Evolutionary conservation across 2,888 invertebrate species (phyloP).

Genomic region (Teleiodes luculella): DNA sequence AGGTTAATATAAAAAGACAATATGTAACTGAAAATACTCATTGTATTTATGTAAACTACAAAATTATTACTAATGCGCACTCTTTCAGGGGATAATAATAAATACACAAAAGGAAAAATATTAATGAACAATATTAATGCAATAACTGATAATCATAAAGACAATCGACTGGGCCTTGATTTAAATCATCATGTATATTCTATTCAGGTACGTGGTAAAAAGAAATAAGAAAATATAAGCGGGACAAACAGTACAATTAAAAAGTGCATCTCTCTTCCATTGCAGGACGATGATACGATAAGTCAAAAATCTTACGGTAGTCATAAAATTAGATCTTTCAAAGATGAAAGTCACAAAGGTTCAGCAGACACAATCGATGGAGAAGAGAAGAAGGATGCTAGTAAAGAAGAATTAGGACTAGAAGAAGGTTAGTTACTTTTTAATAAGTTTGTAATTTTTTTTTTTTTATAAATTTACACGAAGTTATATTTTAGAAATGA

Average conservation of each 20-base stretch:
- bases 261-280: neutral
- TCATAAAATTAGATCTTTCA: conserved; percentile 92
- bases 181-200: conserved; percentile 85
- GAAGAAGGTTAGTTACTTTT: conserved; percentile 81
- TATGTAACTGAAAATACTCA: no score
- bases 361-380: conserved; percentile 91
- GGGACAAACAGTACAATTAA: neutral
- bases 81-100: conserved; percentile 86
- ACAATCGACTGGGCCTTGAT: conserved; percentile 86
- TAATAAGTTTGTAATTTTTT: neutral
- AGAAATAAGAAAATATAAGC: no score
- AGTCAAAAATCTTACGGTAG: conserved; percentile 96
- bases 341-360: conserved; percentile 94
- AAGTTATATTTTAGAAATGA: conserved; percentile 51
- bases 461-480: no score
- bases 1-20: conserved; percentile 30
- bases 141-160: conserved; percentile 85
- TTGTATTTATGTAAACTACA: no score
- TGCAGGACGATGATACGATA: conserved; percentile 85
- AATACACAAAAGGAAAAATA: conserved; percentile 89
- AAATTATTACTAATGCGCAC: no score
- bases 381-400: conserved; percentile 92
- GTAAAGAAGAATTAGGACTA: conserved; percentile 93
- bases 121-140: conserved; percentile 91
- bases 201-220: conserved; percentile 62